Evolutionary conservation across 1,140 invertebrate species (phyloP), one percentile per base, ranked within the genome.

Genomic region (Ridgeia piscesae): DNA sequence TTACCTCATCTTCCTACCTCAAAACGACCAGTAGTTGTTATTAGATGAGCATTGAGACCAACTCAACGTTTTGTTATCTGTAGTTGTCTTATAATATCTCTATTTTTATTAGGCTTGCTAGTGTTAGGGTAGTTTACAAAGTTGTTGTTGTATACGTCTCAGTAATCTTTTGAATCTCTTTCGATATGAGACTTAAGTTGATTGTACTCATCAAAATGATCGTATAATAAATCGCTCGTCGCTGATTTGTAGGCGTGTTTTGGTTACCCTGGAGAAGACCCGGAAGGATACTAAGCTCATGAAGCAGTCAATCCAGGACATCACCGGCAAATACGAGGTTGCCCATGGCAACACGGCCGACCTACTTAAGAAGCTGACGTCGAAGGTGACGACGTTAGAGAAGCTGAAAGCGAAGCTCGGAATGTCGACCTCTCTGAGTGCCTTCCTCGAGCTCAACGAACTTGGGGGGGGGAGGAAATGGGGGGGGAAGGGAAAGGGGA

Each of bases 321-420:
- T 95, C 34, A 95, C 92, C 50, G 93, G 92, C 14, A 94, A 95
- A 92, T 96, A 94, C 93, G 95, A 96, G 48, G 94, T 95, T 33
- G 94, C 95, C 34, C 94, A 95, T 91, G 94, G 93, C 2, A 94
- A 94, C 31, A 95, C 96, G 33, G 94, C 94, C 33, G 93, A 94
- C n/a, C 93, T 96, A 35, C 91, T 96, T 42, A 89, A 93, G n/a
- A 93, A 95, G 91, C 92, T 96, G n/a, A 95, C 95, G 27, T 48
- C 93, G 14, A 95, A 95, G 92, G 95, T 95, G 21, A 96, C 95
- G 14, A 92, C 93, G 1, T 92, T 96, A 42, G 95, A 96, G 93
- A 96, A 96, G 92, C 92, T 96, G 92, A 95, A 96, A 92, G 95
- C 96, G 6, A 95, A 95, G 92, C 92, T 95, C 31, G 95, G 95